These are phyloP conservation scores for Fulica atra DNA, from an alignment of 2,113 vertebrate genomes.

Conservation along the genomic window DNA sequence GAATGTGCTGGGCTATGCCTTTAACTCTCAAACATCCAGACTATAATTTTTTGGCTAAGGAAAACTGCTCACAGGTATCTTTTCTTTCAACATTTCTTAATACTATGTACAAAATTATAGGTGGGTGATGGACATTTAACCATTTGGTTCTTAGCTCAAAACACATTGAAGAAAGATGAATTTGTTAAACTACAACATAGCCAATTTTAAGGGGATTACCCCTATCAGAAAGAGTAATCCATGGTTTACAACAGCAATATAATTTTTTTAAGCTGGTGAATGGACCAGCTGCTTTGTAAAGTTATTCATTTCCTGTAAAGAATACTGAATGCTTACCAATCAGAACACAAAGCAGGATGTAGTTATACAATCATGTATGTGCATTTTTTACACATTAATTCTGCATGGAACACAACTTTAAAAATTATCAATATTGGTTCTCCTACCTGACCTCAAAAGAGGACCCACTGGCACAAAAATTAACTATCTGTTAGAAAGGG, in stretches of 20 bases:
- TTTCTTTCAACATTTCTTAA: not conserved
- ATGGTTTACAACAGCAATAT: constrained; percentile 65
- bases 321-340: constrained; percentile 35
- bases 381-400: constrained; percentile 39
- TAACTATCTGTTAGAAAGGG: not conserved
- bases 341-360: constrained; percentile 22
- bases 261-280: constrained; percentile 57
- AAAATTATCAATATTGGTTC: not conserved
- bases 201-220: constrained; percentile 70
- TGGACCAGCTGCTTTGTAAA: constrained; percentile 70
- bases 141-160: constrained; percentile 19
- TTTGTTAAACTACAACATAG: not conserved
- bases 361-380: not conserved
- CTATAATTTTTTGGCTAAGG: not conserved
- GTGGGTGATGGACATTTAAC: not conserved
- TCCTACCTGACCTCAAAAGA: not conserved
- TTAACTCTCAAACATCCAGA: not conserved
- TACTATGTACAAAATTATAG: not conserved
- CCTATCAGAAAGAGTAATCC: constrained; percentile 66
- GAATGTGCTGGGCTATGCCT: not conserved
- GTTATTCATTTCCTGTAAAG: constrained; percentile 75
- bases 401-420: not conserved
- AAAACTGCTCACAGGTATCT: not conserved
- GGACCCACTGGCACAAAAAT: not conserved
- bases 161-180: constrained; percentile 19